Conservation (phyloP, 2,797 vertebrate species). For the Remorina albescens region DNA sequence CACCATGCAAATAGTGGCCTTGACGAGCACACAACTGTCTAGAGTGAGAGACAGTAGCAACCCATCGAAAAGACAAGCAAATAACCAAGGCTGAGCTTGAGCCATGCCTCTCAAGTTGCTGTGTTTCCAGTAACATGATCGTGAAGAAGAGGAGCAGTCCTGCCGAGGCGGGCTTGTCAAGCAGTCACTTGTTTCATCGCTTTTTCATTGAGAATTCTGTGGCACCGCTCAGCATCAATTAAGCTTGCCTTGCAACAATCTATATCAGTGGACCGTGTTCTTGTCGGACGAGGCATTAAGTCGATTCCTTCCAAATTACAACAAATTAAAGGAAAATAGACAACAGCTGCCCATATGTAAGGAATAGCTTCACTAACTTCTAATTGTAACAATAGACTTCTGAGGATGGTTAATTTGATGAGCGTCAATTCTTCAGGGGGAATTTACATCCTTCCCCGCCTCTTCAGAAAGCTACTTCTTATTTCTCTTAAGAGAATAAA, state of each 20-base stretch:
- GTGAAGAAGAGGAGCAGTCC: constrained; percentile 33
- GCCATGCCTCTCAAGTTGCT: constrained; percentile 44
- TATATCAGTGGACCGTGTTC: constrained; percentile 76
- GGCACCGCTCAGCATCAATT: constrained; percentile 75
- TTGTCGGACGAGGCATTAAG: constrained; percentile 72
- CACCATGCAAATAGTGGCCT: constrained; percentile 58
- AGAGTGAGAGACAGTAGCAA: constrained; percentile 47
- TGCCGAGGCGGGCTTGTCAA: constrained; percentile 38
- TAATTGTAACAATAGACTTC: constrained; percentile 67
- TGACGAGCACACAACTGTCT: constrained; percentile 63
- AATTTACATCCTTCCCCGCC: constrained; percentile 33
- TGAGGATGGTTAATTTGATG: constrained; percentile 59
- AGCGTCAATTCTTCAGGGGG: constrained; percentile 44
- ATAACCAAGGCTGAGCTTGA: constrained; percentile 29
- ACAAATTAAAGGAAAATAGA: constrained; percentile 79
- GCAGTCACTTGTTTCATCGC: constrained; percentile 61
- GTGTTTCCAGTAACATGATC: constrained; percentile 44
- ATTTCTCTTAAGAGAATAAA: constrained; percentile 31
- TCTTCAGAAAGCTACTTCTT: constrained; percentile 37
- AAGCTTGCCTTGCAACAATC: constrained; percentile 75
- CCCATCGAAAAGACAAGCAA: constrained; percentile 52
- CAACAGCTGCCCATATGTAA: constrained; percentile 72
- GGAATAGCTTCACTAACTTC: constrained; percentile 69
- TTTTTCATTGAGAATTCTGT: constrained; percentile 72
- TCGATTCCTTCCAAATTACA: constrained; percentile 80